A percentile compares a stretch with the other conserved stretches of the same genome.
These are phyloP conservation scores for Apeltes quadracus DNA, from an alignment of 2,113 vertebrate species.

Conservation along the genomic window DNA sequence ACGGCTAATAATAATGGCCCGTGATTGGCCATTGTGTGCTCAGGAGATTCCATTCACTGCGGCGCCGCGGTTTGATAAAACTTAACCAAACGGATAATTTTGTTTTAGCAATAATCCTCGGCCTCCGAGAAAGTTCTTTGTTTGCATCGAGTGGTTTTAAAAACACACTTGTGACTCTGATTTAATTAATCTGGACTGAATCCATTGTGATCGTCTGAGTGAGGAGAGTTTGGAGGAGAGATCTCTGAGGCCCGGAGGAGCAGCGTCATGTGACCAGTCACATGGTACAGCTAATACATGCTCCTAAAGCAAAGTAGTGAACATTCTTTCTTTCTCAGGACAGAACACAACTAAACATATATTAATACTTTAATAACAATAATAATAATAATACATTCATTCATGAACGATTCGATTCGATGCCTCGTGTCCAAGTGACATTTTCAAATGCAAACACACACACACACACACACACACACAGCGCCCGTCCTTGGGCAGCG, in stretches of 20 bases:
- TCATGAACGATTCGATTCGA: not conserved
- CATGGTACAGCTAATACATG: too few species aligned
- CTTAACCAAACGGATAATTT: constrained; percentile 59
- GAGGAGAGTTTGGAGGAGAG: constrained; percentile 8
- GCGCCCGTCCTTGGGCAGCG: constrained; percentile 59
- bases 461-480: constrained; percentile 8
- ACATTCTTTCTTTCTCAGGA: too few species aligned
- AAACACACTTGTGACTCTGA: constrained; percentile 47
- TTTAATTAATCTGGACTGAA: constrained; percentile 61
- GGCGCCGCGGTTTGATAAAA: constrained; percentile 48
- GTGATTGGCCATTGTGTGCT: constrained; percentile 68
- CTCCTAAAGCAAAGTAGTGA: too few species aligned
- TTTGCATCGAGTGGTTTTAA: constrained; percentile 63
- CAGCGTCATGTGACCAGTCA: too few species aligned
- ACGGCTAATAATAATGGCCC: constrained; percentile 56
- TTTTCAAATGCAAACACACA: constrained; percentile 47
- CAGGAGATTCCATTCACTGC: constrained; percentile 55
- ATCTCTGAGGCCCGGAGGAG: not conserved
- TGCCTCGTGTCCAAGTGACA: constrained; percentile 49
- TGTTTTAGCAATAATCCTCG: constrained; percentile 49
- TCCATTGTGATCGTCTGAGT: constrained; percentile 35
- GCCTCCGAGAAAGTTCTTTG: constrained; percentile 58
- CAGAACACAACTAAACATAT: not conserved
- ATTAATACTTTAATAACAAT: too few species aligned
- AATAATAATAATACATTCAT: too few species aligned